Evolutionary conservation across 92 coral and sea anemone species (phyloP).

Genomic region (Pocillopora grandis): DNA sequence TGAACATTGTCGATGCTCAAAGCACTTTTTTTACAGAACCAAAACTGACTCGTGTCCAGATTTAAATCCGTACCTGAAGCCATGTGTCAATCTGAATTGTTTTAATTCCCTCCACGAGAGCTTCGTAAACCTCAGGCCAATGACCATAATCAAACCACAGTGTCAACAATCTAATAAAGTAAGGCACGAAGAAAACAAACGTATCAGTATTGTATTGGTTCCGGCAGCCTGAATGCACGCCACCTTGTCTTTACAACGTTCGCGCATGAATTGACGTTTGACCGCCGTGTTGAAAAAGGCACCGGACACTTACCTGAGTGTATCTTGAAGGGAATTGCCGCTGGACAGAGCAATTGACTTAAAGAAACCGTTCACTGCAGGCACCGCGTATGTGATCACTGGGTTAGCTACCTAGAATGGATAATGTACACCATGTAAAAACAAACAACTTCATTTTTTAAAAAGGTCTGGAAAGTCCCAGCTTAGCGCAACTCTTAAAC

Average conservation of each 20-base stretch:
- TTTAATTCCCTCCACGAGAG: constrained; percentile 97
- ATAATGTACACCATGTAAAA: neutral
- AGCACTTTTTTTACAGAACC: neutral
- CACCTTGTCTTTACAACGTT: too few relatives aligned
- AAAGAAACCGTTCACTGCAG: constrained; percentile 98
- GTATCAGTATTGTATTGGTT: too few relatives aligned
- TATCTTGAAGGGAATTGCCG: constrained; percentile 94
- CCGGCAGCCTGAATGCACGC: too few relatives aligned
- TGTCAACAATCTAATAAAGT: constrained; percentile 64
- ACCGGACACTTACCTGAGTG: constrained; percentile 63
- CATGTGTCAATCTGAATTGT: constrained; percentile 98
- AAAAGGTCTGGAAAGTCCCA: too few relatives aligned
- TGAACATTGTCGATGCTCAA: too few relatives aligned
- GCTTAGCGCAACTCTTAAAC: too few relatives aligned
- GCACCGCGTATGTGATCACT: constrained; percentile 88
- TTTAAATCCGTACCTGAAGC: constrained; percentile 61
- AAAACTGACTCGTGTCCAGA: neutral
- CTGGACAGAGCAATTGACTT: constrained; percentile 96
- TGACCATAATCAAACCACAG: constrained; percentile 98
- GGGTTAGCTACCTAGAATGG: constrained; percentile 66
- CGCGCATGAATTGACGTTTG: too few relatives aligned
- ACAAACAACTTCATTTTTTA: too few relatives aligned
- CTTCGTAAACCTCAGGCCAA: constrained; percentile 90
- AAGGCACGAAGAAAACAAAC: neutral
- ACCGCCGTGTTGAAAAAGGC: too few relatives aligned